Conservation (phyloP, 2,797 vertebrate species). For the Amblyraja radiata region DNA sequence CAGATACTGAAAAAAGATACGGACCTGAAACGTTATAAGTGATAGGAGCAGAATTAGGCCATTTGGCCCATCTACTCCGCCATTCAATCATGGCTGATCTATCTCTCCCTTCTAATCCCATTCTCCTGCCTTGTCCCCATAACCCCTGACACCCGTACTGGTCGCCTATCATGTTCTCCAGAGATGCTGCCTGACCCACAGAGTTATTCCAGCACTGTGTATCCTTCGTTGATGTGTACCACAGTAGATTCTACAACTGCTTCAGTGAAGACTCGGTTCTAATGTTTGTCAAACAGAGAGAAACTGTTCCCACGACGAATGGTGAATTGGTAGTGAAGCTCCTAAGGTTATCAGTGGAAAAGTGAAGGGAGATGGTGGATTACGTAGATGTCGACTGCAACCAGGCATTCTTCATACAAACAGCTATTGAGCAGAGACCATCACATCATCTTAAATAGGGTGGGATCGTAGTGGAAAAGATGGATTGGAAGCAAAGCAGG, state of each 20-base stretch:
- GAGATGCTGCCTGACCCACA: too few species aligned
- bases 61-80: too few species aligned
- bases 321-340: not conserved
- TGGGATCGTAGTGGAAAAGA: not conserved
- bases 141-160: too few species aligned
- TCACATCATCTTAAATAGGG: not conserved
- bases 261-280: not conserved
- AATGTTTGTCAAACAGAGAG: slow-evolving; percentile 11
- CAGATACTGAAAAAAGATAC: too few species aligned
- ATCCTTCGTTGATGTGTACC: not conserved
- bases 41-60: too few species aligned
- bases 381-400: not conserved
- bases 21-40: too few species aligned
- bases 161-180: too few species aligned
- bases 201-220: too few species aligned
- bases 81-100: too few species aligned
- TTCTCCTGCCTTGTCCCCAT: too few species aligned
- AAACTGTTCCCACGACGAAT: not conserved
- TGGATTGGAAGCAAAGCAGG: not conserved
- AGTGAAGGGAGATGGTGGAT: not conserved
- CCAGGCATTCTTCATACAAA: not conserved
- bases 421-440: not conserved
- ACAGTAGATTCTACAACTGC: not conserved
- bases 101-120: too few species aligned
- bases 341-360: not conserved